phyloP scores from a whole-genome alignment of 1,140 invertebrate genomes.

The Heliothis subflexa region DNA sequence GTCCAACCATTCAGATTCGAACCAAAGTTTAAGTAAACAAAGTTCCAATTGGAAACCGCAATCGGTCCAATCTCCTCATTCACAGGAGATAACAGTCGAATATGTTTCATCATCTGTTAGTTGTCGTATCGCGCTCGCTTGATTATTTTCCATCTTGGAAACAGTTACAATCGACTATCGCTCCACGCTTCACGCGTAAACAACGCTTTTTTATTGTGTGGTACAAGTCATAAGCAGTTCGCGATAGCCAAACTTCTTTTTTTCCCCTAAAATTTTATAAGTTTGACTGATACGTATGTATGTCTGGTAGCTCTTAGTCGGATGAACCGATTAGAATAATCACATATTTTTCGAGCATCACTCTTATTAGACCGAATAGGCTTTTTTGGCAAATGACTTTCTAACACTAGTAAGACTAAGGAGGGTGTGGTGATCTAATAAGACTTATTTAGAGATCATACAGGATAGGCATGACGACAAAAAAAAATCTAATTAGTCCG shows the following conservation, averaged over 20 bases:
- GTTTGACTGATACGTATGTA: too few species aligned
- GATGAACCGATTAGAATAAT: too few species aligned
- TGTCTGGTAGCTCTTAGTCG: too few species aligned
- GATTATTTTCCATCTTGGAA: constrained; percentile 77
- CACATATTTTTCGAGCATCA: too few species aligned
- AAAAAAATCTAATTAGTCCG: too few species aligned
- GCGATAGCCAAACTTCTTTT: background rate
- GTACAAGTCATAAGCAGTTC: constrained; percentile 51
- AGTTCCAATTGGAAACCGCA: background rate
- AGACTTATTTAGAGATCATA: too few species aligned
- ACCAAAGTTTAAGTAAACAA: constrained; percentile 9
- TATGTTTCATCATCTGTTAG: constrained; percentile 60
- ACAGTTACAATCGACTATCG: constrained; percentile 81
- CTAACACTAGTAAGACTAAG: too few species aligned
- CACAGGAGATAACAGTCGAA: constrained; percentile 20
- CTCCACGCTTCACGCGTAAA: constrained; percentile 64
- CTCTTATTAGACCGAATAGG: too few species aligned
- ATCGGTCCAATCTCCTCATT: constrained; percentile 6
- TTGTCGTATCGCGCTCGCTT: constrained; percentile 76
- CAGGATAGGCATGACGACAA: too few species aligned
- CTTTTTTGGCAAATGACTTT: too few species aligned
- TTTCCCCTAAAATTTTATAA: background rate
- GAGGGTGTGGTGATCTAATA: too few species aligned
- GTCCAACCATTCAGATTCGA: background rate
- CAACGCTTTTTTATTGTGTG: constrained; percentile 71